Percentiles rank a stretch among this genome's conserved stretches.
These are phyloP conservation scores for Venustaconcha ellipsiformis DNA, from an alignment of 1,140 invertebrate species.

Conservation along the genomic window DNA sequence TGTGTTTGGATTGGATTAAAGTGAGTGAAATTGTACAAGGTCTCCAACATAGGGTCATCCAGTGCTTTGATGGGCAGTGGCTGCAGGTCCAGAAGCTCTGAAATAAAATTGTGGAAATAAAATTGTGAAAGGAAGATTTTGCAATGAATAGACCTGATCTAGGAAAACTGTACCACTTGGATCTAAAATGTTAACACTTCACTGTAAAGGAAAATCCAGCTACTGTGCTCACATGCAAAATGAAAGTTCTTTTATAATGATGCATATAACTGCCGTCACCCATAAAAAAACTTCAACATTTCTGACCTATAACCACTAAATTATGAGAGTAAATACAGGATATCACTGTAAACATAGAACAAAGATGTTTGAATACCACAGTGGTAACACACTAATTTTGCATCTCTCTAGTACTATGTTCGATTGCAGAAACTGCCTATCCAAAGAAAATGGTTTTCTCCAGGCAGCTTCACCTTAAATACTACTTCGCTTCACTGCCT, in stretches of 20 bases:
- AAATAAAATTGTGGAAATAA: constrained; percentile 41
- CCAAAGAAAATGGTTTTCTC: too few relatives aligned
- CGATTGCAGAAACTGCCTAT: too few relatives aligned
- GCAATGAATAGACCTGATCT: background rate
- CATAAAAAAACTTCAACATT: background rate
- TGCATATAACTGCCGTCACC: background rate
- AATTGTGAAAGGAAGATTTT: constrained; percentile 2
- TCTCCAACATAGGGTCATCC: constrained; percentile 82
- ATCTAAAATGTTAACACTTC: too few relatives aligned
- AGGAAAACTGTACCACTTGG: too few relatives aligned
- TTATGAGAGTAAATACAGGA: too few relatives aligned
- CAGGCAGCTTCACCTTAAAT: too few relatives aligned
- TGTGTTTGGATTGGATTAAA: constrained; percentile 99
- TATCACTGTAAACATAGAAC: too few relatives aligned
- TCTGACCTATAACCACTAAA: background rate
- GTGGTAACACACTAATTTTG: too few relatives aligned
- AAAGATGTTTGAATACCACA: too few relatives aligned
- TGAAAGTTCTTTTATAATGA: background rate
- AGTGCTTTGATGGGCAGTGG: constrained; percentile 89
- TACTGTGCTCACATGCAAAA: background rate
- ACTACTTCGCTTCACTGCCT: too few relatives aligned
- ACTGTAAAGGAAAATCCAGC: too few relatives aligned
- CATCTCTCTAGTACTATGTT: too few relatives aligned
- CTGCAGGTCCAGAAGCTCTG: constrained; percentile 89
- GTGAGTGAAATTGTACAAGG: constrained; percentile 91